These are phyloP conservation scores for Cherax destructor DNA, from an alignment of 1,140 invertebrate genomes.

Conservation along the genomic window DNA sequence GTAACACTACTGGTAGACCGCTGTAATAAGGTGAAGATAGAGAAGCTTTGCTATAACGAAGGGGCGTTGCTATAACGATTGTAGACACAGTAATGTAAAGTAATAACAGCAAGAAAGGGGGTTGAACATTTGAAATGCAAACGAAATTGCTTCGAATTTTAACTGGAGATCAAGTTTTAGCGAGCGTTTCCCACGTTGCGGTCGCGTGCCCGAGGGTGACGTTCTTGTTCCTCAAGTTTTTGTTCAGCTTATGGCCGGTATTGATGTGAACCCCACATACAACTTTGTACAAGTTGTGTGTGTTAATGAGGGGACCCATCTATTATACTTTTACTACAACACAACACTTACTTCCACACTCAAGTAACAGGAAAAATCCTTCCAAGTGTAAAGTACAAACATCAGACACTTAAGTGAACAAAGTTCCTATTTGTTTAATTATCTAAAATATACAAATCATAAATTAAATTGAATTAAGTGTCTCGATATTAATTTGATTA, in stretches of 20 bases:
- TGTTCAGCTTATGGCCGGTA: not conserved
- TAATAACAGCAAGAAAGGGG: not conserved
- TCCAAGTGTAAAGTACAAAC: no score
- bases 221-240: not conserved
- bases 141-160: not conserved
- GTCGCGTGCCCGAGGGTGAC: not conserved
- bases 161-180: not conserved
- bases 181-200: not conserved
- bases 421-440: no score
- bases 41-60: no score
- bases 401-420: no score
- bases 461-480: no score
- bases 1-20: no score
- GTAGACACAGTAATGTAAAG: no score
- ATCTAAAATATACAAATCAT: no score
- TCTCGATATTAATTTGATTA: no score
- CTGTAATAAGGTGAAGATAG: no score
- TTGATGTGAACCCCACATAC: not conserved
- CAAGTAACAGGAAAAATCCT: not conserved
- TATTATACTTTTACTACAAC: not conserved
- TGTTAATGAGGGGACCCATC: not conserved
- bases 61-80: no score
- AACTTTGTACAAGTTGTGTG: not conserved
- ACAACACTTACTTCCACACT: not conserved
- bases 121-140: not conserved